Conservation (phyloP, 2,113 vertebrate species). For the Dipodomys ordii region DNA sequence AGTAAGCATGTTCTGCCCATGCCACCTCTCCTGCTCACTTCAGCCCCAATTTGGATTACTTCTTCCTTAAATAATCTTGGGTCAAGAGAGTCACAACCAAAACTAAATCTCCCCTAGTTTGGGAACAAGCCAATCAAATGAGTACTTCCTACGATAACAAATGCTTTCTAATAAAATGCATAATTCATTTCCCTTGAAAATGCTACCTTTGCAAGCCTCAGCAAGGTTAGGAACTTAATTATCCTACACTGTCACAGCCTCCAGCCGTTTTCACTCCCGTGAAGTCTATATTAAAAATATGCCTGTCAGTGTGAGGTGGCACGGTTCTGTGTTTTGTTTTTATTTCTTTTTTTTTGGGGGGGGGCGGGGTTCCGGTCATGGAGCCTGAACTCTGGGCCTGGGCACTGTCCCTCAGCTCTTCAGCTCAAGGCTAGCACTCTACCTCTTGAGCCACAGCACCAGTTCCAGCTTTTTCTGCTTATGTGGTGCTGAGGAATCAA, state of each 20-base stretch:
- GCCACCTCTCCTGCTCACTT: not conserved
- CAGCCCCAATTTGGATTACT: not conserved
- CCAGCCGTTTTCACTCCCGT: not conserved
- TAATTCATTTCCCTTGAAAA: slow-evolving; percentile 17
- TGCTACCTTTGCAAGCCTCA: not conserved
- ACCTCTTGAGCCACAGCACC: no score
- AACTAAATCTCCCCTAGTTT: not conserved
- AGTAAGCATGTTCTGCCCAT: not conserved
- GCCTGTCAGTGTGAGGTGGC: no score
- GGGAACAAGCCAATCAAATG: not conserved
- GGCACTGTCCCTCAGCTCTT: no score
- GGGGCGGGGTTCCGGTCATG: no score
- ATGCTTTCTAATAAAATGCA: slow-evolving; percentile 4
- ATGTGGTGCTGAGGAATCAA: no score
- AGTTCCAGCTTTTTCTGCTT: no score
- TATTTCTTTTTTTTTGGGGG: no score
- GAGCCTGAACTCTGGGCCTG: no score
- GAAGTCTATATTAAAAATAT: not conserved
- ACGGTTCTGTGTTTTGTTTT: not conserved
- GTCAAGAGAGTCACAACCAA: not conserved
- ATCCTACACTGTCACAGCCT: not conserved
- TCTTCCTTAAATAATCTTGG: not conserved
- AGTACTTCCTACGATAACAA: slow-evolving; percentile 2
- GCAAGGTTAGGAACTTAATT: not conserved
- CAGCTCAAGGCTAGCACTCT: no score